These are phyloP conservation scores for Myopa tessellatipennis DNA, from an alignment of 2,888 invertebrate species.

Conservation along the genomic window DNA sequence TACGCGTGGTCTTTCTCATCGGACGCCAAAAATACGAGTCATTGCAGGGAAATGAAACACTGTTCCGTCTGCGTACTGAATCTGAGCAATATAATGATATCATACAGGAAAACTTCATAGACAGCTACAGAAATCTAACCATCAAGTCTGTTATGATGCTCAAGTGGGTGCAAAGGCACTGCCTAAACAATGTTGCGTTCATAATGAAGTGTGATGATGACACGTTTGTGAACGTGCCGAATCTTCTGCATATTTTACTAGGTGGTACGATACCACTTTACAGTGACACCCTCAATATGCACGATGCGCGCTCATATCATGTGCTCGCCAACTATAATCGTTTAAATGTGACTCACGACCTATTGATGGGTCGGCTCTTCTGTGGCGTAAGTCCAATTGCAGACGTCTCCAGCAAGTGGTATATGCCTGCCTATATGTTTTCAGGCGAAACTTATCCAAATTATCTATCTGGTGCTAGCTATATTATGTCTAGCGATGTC, in stretches of 20 bases:
- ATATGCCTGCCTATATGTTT: conserved; percentile 84
- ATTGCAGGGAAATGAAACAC: conserved; percentile 69
- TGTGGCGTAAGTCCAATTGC: conserved; percentile 81
- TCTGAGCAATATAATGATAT: conserved; percentile 78
- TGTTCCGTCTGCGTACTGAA: conserved; percentile 76
- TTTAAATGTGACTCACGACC: conserved; percentile 65
- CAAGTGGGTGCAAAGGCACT: conserved; percentile 81
- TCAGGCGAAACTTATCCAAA: conserved; percentile 78
- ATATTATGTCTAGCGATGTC: conserved; percentile 78
- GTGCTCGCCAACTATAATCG: conserved; percentile 59
- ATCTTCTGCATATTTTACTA: conserved; percentile 71
- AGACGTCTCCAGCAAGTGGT: conserved; percentile 84
- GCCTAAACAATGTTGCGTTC: conserved; percentile 73
- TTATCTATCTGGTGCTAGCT: conserved; percentile 85
- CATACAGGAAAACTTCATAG: conserved; percentile 84
- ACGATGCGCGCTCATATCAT: conserved; percentile 58
- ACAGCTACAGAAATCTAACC: conserved; percentile 88
- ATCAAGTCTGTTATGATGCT: conserved; percentile 86
- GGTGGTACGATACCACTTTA: conserved; percentile 67
- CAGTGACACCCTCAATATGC: conserved; percentile 64
- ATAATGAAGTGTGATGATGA: conserved; percentile 89
- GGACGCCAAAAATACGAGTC: conserved; percentile 58
- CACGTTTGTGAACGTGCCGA: conserved; percentile 84
- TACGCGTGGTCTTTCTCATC: conserved; percentile 63
- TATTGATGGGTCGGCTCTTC: conserved; percentile 82